Evolutionary conservation across 2,888 invertebrate species (phyloP).

Genomic region (Eumacrocentrus americanus): DNA sequence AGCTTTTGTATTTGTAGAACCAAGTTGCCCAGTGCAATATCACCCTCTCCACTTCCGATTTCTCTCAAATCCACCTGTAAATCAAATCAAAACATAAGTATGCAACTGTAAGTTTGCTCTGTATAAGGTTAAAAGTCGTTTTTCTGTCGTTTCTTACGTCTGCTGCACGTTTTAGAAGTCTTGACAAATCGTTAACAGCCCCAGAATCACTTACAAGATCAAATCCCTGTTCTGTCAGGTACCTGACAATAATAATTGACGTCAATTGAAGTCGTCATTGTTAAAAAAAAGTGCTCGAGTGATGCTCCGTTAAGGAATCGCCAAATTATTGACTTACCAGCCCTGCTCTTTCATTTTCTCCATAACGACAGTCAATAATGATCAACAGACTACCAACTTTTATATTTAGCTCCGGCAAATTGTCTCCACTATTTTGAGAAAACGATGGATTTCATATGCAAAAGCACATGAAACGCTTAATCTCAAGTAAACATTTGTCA

Average conservation of each 20-base stretch:
- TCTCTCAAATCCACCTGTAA: constrained; percentile 79
- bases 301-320: background rate
- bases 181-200: constrained; percentile 68
- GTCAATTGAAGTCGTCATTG: constrained; percentile 5
- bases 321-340: constrained; percentile 66
- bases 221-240: constrained; percentile 75
- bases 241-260: constrained; percentile 63
- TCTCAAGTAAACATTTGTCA: constrained; percentile 35
- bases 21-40: constrained; percentile 58
- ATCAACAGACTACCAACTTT: too few species aligned
- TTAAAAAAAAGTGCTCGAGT: too few species aligned
- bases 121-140: too few species aligned
- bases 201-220: constrained; percentile 72
- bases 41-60: constrained; percentile 70
- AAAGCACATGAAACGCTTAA: constrained; percentile 8
- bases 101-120: too few species aligned
- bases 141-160: constrained; percentile 68
- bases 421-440: too few species aligned
- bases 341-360: constrained; percentile 71
- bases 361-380: constrained; percentile 48
- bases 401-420: too few species aligned
- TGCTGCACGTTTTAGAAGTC: constrained; percentile 70
- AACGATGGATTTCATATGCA: too few species aligned
- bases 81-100: constrained; percentile 33
- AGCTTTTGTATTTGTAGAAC: constrained; percentile 89